Conservation (phyloP, 2,888 invertebrate species). For the Apotomis turbidana region DNA sequence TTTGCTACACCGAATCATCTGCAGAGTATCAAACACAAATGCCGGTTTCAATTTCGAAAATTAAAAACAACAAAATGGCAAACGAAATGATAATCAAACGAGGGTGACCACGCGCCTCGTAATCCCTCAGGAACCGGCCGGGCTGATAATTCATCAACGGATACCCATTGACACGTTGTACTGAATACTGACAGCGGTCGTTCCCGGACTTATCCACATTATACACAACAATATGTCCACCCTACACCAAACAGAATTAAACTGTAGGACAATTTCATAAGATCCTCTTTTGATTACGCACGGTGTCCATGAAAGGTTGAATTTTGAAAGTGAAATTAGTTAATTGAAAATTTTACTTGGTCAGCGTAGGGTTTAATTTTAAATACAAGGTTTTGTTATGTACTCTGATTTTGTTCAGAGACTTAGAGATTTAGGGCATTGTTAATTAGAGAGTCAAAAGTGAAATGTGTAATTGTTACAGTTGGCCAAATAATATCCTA, state of each 20-base stretch:
- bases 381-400: constrained; percentile 45
- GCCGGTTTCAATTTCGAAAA: constrained; percentile 29
- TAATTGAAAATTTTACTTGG: constrained; percentile 32
- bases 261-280: constrained; percentile 34
- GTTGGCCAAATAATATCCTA: no score
- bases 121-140: constrained; percentile 45
- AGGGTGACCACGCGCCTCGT: constrained; percentile 35
- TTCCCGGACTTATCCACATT: constrained; percentile 50
- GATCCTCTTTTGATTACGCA: constrained; percentile 36
- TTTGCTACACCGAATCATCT: not conserved
- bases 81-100: constrained; percentile 36
- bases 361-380: constrained; percentile 41
- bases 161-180: constrained; percentile 55
- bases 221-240: constrained; percentile 45
- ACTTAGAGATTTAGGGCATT: not conserved
- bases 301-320: constrained; percentile 28
- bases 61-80: constrained; percentile 32
- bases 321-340: constrained; percentile 35
- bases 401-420: constrained; percentile 56
- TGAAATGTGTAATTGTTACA: no score
- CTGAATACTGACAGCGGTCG: constrained; percentile 55
- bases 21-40: constrained; percentile 8
- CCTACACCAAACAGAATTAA: not conserved
- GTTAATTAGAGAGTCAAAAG: not conserved
- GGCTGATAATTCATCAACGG: constrained; percentile 54